These are phyloP conservation scores for Xestia sexstrigata DNA, from an alignment of 2,888 invertebrate species.

Conservation along the genomic window DNA sequence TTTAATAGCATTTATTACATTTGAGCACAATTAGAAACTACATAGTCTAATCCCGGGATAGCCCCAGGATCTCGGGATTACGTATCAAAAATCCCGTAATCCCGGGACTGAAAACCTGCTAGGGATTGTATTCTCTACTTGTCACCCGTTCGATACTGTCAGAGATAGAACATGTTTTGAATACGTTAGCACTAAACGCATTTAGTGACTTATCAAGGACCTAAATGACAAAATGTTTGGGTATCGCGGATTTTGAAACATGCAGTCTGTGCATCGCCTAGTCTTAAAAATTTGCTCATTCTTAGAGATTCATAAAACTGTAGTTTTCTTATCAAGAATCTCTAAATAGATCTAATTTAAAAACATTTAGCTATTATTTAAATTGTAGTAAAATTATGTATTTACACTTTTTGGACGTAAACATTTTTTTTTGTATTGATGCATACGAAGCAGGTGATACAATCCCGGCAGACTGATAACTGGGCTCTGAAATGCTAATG, in stretches of 20 bases:
- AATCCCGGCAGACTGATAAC: neutral
- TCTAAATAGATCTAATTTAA: constrained; percentile 22
- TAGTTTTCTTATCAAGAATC: constrained; percentile 27
- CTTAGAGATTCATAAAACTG: constrained; percentile 18
- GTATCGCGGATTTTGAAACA: constrained; percentile 10
- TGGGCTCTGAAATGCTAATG: neutral
- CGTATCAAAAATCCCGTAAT: no score
- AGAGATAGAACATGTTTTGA: neutral
- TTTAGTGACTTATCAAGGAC: neutral
- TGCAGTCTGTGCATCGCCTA: neutral
- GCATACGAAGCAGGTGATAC: neutral
- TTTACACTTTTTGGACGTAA: neutral
- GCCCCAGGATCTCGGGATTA: no score
- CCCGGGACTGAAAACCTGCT: no score
- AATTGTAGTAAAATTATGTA: neutral
- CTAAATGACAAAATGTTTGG: neutral
- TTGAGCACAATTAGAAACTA: no score
- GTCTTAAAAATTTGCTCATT: constrained; percentile 52
- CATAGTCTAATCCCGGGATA: no score
- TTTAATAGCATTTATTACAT: no score
- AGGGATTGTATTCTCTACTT: no score
- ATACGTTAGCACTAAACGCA: neutral
- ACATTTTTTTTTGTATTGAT: constrained; percentile 5
- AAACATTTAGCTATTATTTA: neutral
- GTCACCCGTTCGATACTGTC: neutral